These are phyloP conservation scores for Cotesia chilonis DNA, from an alignment of 1,140 invertebrate genomes.

Conservation along the genomic window DNA sequence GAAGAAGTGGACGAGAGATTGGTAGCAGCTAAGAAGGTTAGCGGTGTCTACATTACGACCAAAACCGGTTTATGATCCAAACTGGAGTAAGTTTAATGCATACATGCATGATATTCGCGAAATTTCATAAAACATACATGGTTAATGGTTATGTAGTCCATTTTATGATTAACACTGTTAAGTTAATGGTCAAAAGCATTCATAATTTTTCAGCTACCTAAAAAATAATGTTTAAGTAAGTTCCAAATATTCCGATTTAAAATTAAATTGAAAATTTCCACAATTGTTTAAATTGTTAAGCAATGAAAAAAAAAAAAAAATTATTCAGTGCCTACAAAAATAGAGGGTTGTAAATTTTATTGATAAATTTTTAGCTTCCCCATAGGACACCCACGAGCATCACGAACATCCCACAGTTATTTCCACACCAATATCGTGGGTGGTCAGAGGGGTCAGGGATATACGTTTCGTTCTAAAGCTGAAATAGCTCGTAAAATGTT, in stretches of 20 bases:
- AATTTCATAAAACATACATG: slow-evolving; percentile 37
- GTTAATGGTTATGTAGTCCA: too few relatives aligned
- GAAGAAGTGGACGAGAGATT: slow-evolving; percentile 39
- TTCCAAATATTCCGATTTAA: too few relatives aligned
- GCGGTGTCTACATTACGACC: slow-evolving; percentile 45
- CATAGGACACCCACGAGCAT: slow-evolving; percentile 11
- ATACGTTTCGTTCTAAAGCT: background rate
- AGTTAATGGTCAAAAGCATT: too few relatives aligned
- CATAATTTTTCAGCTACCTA: too few relatives aligned
- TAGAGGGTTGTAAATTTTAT: background rate
- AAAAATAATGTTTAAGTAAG: too few relatives aligned
- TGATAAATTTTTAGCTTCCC: background rate
- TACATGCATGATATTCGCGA: slow-evolving; percentile 38
- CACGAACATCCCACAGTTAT: slow-evolving; percentile 7
- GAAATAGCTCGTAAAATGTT: slow-evolving; percentile 9
- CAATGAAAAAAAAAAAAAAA: slow-evolving; percentile 18
- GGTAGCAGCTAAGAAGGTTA: slow-evolving; percentile 49
- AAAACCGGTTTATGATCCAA: slow-evolving; percentile 55
- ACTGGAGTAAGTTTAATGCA: slow-evolving; percentile 58
- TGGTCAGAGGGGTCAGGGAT: slow-evolving; percentile 20
- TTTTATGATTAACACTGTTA: too few relatives aligned
- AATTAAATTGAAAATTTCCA: too few relatives aligned
- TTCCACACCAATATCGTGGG: slow-evolving; percentile 19
- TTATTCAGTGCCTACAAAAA: background rate
- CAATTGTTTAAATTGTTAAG: background rate